Conservation (phyloP, 2,797 vertebrate genomes). For the Jordanella pulchra region DNA sequence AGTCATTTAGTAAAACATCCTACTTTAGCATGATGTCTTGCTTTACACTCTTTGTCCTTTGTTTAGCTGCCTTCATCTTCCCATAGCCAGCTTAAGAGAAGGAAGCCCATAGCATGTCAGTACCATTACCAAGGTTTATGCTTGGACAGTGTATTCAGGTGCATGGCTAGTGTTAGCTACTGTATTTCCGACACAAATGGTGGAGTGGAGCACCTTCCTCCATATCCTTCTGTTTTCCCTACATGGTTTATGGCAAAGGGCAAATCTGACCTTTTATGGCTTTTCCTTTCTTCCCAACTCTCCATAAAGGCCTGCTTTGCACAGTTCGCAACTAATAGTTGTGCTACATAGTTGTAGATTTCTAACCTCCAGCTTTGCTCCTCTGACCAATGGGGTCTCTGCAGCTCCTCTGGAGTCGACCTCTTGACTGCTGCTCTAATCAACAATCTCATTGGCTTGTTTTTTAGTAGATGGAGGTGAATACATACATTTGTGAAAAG, state of each 20-base stretch:
- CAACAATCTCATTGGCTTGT: neutral
- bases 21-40: neutral
- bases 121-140: neutral
- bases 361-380: neutral
- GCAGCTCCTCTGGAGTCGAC: neutral
- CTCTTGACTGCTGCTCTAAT: slow-evolving; percentile 4
- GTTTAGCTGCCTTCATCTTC: neutral
- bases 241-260: neutral
- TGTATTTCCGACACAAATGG: neutral
- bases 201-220: neutral
- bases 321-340: neutral
- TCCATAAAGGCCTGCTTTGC: neutral
- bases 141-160: neutral
- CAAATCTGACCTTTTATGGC: neutral
- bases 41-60: neutral
- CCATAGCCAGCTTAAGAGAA: neutral
- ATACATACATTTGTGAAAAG: neutral
- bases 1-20: neutral
- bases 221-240: neutral
- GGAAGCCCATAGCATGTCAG: neutral
- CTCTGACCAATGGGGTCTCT: neutral
- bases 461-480: neutral
- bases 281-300: neutral
- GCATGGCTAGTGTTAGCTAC: neutral
- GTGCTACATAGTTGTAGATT: neutral